These are phyloP conservation scores for Panagrolaimus sp. DNA, from an alignment of 1,140 invertebrate genomes.

Conservation along the genomic window DNA sequence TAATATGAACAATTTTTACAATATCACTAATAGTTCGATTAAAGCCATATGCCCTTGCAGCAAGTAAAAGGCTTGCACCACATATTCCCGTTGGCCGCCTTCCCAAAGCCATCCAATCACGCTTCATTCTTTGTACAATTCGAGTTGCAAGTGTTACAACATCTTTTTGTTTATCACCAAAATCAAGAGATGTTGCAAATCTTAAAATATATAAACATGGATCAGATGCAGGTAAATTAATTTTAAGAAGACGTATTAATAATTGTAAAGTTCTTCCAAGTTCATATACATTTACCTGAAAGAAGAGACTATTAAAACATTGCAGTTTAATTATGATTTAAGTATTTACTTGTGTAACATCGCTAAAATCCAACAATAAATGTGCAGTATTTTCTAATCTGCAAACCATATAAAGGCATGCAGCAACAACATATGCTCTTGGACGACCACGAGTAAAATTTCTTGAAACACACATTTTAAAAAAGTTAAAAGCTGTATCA, in stretches of 20 bases:
- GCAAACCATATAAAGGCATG: constrained; percentile 95
- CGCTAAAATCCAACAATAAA: constrained; percentile 96
- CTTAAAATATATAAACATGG: constrained; percentile 86
- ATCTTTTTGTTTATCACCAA: constrained; percentile 65
- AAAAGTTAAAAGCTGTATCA: constrained; percentile 88
- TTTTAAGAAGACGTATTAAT: constrained; percentile 78
- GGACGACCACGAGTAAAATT: constrained; percentile 83
- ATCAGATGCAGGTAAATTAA: constrained; percentile 84
- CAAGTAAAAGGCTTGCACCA: constrained; percentile 87
- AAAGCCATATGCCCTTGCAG: constrained; percentile 84
- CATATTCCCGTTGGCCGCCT: constrained; percentile 88
- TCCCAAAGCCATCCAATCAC: constrained; percentile 91
- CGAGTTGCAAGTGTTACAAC: constrained; percentile 88
- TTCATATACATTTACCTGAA: constrained; percentile 87
- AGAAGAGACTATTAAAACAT: too few relatives aligned
- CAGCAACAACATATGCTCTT: constrained; percentile 83
- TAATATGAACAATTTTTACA: constrained; percentile 69
- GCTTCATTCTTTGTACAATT: constrained; percentile 91
- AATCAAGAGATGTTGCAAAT: constrained; percentile 86
- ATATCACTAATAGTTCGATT: constrained; percentile 78
- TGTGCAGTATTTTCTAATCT: constrained; percentile 84
- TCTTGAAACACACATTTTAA: constrained; percentile 83
- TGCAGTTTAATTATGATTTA: too few relatives aligned
- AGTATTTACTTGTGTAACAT: constrained; percentile 68
- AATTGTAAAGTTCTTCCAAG: constrained; percentile 84